Evolutionary conservation across 2,888 invertebrate species (phyloP).

Genomic region (Drosophila hamatofila): DNA sequence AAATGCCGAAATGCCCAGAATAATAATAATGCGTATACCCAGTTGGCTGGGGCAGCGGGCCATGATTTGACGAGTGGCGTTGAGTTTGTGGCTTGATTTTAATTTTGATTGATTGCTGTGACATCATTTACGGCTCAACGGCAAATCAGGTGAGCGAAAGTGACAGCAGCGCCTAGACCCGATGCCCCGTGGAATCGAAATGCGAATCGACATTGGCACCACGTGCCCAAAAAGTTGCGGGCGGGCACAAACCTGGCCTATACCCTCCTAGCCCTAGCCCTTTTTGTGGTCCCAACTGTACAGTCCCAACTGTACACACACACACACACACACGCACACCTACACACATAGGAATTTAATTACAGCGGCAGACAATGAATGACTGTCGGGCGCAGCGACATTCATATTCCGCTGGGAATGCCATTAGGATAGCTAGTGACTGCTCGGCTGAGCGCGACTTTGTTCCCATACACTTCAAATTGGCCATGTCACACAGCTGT

Average conservation of each 20-base stretch:
- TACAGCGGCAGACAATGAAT: constrained; percentile 14
- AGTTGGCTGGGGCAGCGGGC: neutral
- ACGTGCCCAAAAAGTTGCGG: constrained; percentile 9
- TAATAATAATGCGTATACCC: constrained; percentile 18
- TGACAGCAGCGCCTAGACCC: constrained; percentile 10
- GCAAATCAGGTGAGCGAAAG: constrained; percentile 20
- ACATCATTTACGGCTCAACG: constrained; percentile 27
- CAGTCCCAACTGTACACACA: neutral
- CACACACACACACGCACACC: too few relatives aligned
- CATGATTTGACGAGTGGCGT: constrained; percentile 41
- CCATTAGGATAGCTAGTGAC: neutral
- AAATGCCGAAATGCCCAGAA: constrained; percentile 8
- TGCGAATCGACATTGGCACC: constrained; percentile 12
- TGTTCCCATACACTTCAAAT: constrained; percentile 21
- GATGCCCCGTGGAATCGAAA: constrained; percentile 10
- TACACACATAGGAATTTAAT: constrained; percentile 28
- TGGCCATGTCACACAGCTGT: constrained; percentile 23
- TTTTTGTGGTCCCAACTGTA: neutral
- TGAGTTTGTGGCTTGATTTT: constrained; percentile 56
- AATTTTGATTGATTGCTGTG: constrained; percentile 73
- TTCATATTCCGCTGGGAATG: constrained; percentile 3
- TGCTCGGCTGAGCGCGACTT: constrained; percentile 12
- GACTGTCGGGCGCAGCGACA: constrained; percentile 12
- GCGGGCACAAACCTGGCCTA: neutral
- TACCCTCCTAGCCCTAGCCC: neutral